Conservation (phyloP, 2,113 vertebrate species). For the Corvus cornix region DNA sequence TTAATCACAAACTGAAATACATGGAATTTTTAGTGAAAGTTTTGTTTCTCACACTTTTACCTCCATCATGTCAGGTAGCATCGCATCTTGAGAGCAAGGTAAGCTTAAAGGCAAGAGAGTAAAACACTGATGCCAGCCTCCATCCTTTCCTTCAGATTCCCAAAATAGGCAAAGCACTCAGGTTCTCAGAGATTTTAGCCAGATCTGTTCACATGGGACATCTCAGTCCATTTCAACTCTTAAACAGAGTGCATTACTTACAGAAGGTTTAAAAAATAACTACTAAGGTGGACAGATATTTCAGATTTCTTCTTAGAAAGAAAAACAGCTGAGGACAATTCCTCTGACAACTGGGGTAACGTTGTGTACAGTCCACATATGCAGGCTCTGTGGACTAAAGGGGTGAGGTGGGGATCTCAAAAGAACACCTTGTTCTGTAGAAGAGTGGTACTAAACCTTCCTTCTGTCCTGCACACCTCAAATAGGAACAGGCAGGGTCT, state of each 20-base stretch:
- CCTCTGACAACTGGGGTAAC: background rate
- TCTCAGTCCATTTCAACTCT: background rate
- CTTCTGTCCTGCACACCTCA: background rate
- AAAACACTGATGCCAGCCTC: background rate
- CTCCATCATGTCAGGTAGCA: background rate
- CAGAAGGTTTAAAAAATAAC: background rate
- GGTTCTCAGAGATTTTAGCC: background rate
- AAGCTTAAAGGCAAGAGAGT: background rate
- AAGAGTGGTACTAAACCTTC: background rate
- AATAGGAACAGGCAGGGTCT: background rate
- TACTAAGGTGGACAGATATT: background rate
- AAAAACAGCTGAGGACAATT: background rate
- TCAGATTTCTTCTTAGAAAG: background rate
- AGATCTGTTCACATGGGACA: background rate
- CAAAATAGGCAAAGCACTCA: background rate
- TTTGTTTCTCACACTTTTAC: background rate
- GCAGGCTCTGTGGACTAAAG: background rate
- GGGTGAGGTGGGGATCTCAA: background rate
- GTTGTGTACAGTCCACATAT: background rate
- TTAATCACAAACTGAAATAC: background rate
- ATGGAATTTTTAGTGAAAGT: background rate
- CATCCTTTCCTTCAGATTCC: background rate
- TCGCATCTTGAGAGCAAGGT: rapidly evolving
- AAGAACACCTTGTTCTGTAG: background rate
- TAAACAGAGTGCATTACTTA: background rate